These are phyloP conservation scores for Porites lutea DNA, from an alignment of 64 coral and sea anemone species.

Conservation along the genomic window DNA sequence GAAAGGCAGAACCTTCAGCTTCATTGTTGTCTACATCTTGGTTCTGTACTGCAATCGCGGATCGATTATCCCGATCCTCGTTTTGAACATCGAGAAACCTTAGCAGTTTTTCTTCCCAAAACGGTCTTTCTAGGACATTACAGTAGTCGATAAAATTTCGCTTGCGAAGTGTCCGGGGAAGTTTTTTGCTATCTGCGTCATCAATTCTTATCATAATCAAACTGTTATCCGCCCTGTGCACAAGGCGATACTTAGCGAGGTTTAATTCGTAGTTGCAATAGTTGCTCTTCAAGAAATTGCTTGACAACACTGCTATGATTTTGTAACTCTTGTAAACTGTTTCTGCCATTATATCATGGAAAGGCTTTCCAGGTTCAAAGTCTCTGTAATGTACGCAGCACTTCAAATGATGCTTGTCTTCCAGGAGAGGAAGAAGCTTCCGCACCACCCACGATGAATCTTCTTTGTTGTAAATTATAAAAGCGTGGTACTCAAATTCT, in stretches of 20 bases:
- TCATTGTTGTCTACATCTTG: background rate
- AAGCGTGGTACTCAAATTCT: constrained; percentile 21
- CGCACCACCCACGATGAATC: constrained; percentile 2
- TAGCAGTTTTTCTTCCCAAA: background rate
- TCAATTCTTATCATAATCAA: constrained; percentile 4
- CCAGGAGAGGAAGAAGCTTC: constrained; percentile 19
- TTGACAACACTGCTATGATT: constrained; percentile 49
- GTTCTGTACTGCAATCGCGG: background rate
- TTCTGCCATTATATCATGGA: constrained; percentile 45
- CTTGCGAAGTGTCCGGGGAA: background rate
- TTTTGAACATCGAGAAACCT: background rate
- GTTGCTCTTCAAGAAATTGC: constrained; percentile 31
- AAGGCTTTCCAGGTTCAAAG: constrained; percentile 39
- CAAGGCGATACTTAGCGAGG: background rate
- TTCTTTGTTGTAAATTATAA: constrained; percentile 32
- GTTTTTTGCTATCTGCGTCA: background rate
- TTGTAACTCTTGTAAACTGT: constrained; percentile 56
- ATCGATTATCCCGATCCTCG: background rate
- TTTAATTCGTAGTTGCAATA: constrained; percentile 38
- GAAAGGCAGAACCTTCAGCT: background rate
- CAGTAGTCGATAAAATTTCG: constrained; percentile 1
- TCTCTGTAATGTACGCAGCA: constrained; percentile 56
- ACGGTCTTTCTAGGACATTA: background rate
- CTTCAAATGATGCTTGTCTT: constrained; percentile 9
- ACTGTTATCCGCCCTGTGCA: background rate